phyloP scores from a whole-genome alignment of 2,888 invertebrate species.

The Dilophus febrilis region DNA sequence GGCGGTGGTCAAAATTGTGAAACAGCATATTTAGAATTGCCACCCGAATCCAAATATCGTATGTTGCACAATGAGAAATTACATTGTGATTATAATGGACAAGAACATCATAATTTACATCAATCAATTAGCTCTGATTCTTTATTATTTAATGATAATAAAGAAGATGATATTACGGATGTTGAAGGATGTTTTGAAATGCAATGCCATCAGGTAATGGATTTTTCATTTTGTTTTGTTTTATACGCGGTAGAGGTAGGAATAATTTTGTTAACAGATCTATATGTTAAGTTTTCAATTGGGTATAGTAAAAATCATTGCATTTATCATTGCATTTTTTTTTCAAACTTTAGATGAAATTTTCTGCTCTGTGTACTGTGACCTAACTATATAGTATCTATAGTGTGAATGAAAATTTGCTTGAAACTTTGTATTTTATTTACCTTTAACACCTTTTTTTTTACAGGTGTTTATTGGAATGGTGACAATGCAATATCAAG shows the following conservation, averaged over 20 bases:
- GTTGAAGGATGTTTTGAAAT: constrained; percentile 72
- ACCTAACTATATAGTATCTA: too few relatives aligned
- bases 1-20: constrained; percentile 26
- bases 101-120: constrained; percentile 24
- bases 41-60: constrained; percentile 37
- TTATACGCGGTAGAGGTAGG: too few relatives aligned
- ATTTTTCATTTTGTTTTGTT: constrained; percentile 5
- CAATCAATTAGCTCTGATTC: constrained; percentile 47
- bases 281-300: too few relatives aligned
- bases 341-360: too few relatives aligned
- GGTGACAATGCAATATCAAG: constrained; percentile 98
- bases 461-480: constrained; percentile 81
- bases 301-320: too few relatives aligned
- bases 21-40: constrained; percentile 51
- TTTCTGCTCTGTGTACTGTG: too few relatives aligned
- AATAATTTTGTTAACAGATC: too few relatives aligned
- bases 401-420: too few relatives aligned
- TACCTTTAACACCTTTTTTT: neutral
- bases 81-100: constrained; percentile 27
- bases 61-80: constrained; percentile 29
- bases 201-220: constrained; percentile 66
- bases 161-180: constrained; percentile 56
- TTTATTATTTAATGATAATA: constrained; percentile 54
- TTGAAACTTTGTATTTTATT: too few relatives aligned
- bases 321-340: too few relatives aligned